Conservation (phyloP, 2,888 invertebrate species). For the Drosophila colorata region DNA sequence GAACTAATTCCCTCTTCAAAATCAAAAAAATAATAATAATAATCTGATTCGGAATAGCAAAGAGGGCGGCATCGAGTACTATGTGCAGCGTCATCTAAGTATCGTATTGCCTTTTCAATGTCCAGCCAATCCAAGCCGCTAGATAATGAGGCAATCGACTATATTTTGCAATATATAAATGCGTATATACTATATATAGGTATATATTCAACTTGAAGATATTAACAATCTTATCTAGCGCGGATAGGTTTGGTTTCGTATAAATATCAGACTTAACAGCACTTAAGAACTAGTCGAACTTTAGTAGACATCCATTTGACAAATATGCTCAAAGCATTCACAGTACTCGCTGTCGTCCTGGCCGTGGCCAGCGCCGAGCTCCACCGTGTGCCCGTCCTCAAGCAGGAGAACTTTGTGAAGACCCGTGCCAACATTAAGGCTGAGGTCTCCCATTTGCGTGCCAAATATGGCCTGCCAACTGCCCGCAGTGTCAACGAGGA, state of each 20-base stretch:
- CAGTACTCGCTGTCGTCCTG: slow-evolving; percentile 57
- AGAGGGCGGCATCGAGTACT: background rate
- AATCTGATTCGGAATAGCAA: background rate
- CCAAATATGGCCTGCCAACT: slow-evolving; percentile 48
- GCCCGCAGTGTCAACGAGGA: slow-evolving; percentile 40
- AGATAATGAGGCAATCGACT: slow-evolving; percentile 41
- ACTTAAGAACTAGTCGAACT: slow-evolving; percentile 55
- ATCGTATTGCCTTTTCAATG: background rate
- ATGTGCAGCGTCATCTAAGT: slow-evolving; percentile 2
- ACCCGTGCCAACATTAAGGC: slow-evolving; percentile 62
- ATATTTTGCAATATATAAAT: background rate
- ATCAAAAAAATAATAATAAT: background rate
- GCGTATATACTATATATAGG: no score
- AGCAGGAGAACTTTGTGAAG: slow-evolving; percentile 68
- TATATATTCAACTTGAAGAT: slow-evolving; percentile 14
- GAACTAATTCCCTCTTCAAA: slow-evolving; percentile 16
- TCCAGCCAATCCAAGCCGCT: slow-evolving; percentile 14
- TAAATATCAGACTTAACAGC: slow-evolving; percentile 39
- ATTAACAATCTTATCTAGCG: slow-evolving; percentile 51
- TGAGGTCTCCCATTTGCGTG: slow-evolving; percentile 56
- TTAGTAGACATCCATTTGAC: slow-evolving; percentile 52
- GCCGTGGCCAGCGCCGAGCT: slow-evolving; percentile 73
- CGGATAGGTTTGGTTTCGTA: slow-evolving; percentile 28
- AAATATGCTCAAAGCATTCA: slow-evolving; percentile 58
- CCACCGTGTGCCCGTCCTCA: slow-evolving; percentile 71